Evolutionary conservation across 2,888 invertebrate genomes (phyloP), one percentile per base, ranked within the genome.

Genomic region (Parnassius smintheus): DNA sequence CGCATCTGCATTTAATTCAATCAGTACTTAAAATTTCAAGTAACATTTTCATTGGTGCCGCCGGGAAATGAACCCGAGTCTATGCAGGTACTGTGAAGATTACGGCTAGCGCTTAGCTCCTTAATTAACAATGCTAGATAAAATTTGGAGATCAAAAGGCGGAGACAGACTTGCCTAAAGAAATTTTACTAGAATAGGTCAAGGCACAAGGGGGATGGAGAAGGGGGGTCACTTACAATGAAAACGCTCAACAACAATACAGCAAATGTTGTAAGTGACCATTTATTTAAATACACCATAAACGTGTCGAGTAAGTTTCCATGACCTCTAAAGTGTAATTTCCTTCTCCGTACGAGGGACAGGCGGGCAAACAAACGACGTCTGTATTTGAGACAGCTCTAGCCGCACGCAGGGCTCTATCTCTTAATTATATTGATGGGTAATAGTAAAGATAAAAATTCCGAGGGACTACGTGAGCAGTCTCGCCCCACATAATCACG

Each of bases 351-450:
- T 13, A n/a, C 13, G 49, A 60, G 54, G 18, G 49, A 41, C 57
- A 11, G 13, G 9, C 9, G 54, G 18, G 50, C 42, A 44, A 46
- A 49, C 50, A 41, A 35, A 56, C 11, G 50, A 45, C 44, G 13
- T 41, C 61, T 35, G 35, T 44, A 42, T 50, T 41, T 35, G 13
- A 48, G 48, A 46, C 25, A 12, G 13, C 22, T 2, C 7, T 42
- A 18, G 18, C 48, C 12, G 22, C 42, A 50, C 49, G 49, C 44
- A 49, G 13, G 18, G 44, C 12, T 56, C 55, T 61, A 61, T 61
- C 56, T 61, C 56, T 56, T 61, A 61, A 61, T 61, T 61, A 51
- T 41, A 42, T 41, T 48, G 59, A 60, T 54, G 12, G 44, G 22
- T 56, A 50, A 56, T 45, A 51, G 44, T 35, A 10, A 42, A 61